phyloP scores from a whole-genome alignment of 2,797 vertebrate genomes.

The Hydrocynus forskahlii region DNA sequence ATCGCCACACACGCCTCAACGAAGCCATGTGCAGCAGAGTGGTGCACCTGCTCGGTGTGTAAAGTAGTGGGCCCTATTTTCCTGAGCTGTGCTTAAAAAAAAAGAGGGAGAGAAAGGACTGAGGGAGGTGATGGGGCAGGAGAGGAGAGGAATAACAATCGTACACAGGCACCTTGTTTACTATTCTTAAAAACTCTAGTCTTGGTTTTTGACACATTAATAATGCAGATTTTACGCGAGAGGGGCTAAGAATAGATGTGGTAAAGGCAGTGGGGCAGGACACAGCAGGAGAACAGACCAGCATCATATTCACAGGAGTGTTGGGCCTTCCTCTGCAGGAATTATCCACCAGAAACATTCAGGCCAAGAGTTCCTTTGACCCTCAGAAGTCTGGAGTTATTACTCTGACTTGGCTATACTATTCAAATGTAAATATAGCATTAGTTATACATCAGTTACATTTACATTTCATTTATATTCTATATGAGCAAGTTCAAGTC shows the following conservation, averaged over 20 bases:
- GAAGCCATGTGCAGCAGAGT: constrained; percentile 9
- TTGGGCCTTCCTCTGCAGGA: constrained; percentile 49
- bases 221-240: constrained; percentile 72
- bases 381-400: not conserved
- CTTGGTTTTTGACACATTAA: constrained; percentile 71
- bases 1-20: constrained; percentile 16
- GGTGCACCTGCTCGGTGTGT: constrained; percentile 43
- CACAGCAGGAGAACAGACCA: constrained; percentile 57
- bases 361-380: constrained; percentile 50
- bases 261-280: constrained; percentile 46
- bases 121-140: not conserved
- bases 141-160: constrained; percentile 50
- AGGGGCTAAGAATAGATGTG: constrained; percentile 67
- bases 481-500: not conserved
- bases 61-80: constrained; percentile 22
- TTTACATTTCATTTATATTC: not conserved
- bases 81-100: constrained; percentile 2
- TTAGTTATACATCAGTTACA: not conserved
- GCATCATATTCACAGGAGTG: constrained; percentile 49
- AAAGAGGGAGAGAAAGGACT: not conserved
- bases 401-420: not conserved
- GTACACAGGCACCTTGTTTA: constrained; percentile 62
- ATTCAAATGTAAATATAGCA: not conserved
- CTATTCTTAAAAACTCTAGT: constrained; percentile 63
- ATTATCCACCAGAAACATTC: constrained; percentile 32